Percentiles rank a stretch among this genome's conserved stretches.
These are phyloP conservation scores for Lithosia quadra DNA, from an alignment of 2,888 invertebrate species.

Conservation along the genomic window DNA sequence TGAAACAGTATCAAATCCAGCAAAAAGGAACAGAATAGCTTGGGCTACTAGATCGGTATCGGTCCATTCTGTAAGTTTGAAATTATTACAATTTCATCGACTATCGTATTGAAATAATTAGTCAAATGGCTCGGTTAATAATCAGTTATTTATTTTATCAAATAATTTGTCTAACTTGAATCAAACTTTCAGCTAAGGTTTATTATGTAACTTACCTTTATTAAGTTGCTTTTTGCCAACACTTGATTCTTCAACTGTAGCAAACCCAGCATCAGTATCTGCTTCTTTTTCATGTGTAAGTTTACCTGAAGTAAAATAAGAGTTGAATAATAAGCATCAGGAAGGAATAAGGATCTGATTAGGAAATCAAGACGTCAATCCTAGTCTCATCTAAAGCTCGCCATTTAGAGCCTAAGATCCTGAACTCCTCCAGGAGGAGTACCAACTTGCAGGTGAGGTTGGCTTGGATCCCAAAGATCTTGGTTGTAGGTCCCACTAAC, in stretches of 20 bases:
- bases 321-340: background rate
- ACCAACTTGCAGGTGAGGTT: too few relatives aligned
- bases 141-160: too few relatives aligned
- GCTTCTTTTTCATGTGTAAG: conserved; percentile 55
- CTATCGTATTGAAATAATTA: too few relatives aligned
- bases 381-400: too few relatives aligned
- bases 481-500: too few relatives aligned
- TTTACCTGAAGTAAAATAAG: conserved; percentile 51
- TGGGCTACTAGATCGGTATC: conserved; percentile 64
- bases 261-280: conserved; percentile 64
- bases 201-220: conserved; percentile 22
- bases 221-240: conserved; percentile 56
- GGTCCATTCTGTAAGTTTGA: conserved; percentile 49
- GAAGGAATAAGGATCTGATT: too few relatives aligned
- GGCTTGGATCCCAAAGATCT: too few relatives aligned
- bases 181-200: background rate
- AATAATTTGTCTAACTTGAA: background rate
- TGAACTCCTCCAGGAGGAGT: too few relatives aligned
- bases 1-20: conserved; percentile 67
- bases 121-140: too few relatives aligned
- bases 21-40: conserved; percentile 65
- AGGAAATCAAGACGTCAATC: too few relatives aligned
- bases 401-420: too few relatives aligned
- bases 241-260: conserved; percentile 69
- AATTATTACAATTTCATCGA: too few relatives aligned